A percentile compares a stretch with the other conserved stretches of the same genome.
Conservation (phyloP, 1,140 invertebrate genomes). For the Steinernema feltiae region DNA sequence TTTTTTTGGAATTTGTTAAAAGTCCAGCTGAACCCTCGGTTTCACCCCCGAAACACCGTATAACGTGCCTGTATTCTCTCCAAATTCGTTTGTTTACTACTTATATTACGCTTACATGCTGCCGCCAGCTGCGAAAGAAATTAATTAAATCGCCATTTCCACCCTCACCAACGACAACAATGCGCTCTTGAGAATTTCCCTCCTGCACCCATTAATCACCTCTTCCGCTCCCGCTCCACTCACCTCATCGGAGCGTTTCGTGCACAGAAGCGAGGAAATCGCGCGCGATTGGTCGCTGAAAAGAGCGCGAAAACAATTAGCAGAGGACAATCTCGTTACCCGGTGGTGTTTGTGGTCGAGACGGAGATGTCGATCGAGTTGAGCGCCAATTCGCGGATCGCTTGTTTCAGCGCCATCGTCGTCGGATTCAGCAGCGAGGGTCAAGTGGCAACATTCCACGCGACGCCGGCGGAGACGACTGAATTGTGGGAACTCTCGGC, state of each 20-base stretch:
- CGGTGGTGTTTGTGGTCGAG: neutral
- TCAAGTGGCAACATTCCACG: neutral
- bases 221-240: no score
- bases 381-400: neutral
- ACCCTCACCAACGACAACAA: neutral
- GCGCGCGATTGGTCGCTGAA: neutral
- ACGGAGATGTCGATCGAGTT: neutral
- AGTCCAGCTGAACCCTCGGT: no score
- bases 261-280: neutral
- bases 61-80: no score
- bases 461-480: neutral
- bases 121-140: no score
- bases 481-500: neutral
- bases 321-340: neutral
- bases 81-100: no score
- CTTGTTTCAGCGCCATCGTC: neutral
- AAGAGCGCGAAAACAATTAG: neutral
- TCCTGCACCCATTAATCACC: no score
- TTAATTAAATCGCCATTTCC: neutral
- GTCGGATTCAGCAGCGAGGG: no score
- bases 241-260: neutral
- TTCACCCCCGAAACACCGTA: no score
- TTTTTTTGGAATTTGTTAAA: no score
- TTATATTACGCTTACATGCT: no score
- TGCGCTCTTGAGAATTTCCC: neutral